Conservation (phyloP, 2,797 vertebrate species). For the Danio aesculapii region DNA sequence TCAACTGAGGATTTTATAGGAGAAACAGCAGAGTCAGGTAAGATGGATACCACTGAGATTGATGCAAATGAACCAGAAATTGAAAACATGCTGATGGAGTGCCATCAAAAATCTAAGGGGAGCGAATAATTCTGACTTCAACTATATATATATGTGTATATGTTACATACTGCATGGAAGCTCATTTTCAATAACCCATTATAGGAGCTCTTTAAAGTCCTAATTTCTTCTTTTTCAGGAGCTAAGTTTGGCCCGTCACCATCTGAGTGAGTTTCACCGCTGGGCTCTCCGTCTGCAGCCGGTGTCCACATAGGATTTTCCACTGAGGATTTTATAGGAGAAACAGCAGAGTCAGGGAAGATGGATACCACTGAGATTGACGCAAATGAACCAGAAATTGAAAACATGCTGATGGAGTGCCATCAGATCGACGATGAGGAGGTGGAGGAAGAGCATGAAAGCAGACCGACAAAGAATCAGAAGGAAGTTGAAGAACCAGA, state of each 20-base stretch:
- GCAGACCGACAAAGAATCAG: neutral
- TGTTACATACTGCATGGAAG: too few relatives aligned
- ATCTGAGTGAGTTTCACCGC: slow-evolving; percentile 18
- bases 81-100: neutral
- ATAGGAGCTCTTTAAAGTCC: neutral
- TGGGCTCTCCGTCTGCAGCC: neutral
- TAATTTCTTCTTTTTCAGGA: slow-evolving; percentile 24
- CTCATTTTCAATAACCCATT: too few relatives aligned
- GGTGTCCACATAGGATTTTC: slow-evolving; percentile 11
- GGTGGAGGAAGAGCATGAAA: neutral
- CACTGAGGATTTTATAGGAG: neutral
- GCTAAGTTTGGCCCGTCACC: slow-evolving; percentile 16
- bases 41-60: neutral
- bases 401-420: neutral
- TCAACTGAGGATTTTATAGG: neutral
- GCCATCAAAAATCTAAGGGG: too few relatives aligned
- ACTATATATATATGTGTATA: too few relatives aligned
- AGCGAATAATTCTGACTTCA: too few relatives aligned
- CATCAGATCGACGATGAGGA: neutral
- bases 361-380: neutral
- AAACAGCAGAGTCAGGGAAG: neutral
- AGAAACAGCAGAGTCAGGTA: neutral
- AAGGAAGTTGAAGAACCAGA: neutral
- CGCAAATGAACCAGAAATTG: neutral
- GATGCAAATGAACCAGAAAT: neutral